Evolutionary conservation across 2,888 invertebrate species (phyloP), one percentile per base, ranked within the genome.

Genomic region (Pardosa pseudoannulata): DNA sequence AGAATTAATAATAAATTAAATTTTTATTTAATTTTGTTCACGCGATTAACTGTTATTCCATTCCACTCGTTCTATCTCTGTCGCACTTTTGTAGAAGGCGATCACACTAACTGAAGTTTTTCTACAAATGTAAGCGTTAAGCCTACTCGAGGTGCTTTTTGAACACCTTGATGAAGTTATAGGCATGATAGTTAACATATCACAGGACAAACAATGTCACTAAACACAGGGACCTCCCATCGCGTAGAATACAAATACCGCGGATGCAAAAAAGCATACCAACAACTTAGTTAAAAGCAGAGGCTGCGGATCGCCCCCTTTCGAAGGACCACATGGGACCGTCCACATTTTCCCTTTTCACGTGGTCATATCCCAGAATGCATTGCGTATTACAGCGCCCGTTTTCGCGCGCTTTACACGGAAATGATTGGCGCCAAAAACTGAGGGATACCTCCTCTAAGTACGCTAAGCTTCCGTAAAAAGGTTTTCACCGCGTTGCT

Each of bases 341-440:
- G 85, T 79, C 85, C 85, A 79, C 73, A 79, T 79, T 85, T 85
- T 85, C 70, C 79, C 79, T 79, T 83, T 85, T 85, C 85, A 85
- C 85, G 85, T 85, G 85, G 79, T 85, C 79, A 68, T 46, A 70
- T 85, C 85, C 85, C 85, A 85, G 79, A 73, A 74, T 79, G 78
- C 85, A 56, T 64, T 23, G 56, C 65, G n/a, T 31, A 70, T 50
- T 36, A 41, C 50, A 39, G 31, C 74, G 70, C 29, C 29, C n/a
- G 19, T 13, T 62, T 81, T 68, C 68, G 67, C 80, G 79, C 79
- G 76, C 81, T 74, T 56, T 81, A 39, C 39, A n/a, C 41, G 27
- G 23, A n/a, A 50, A 29, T 7, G 19, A 56, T 72, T 75, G 71
- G 82, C 82, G 82, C 82, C 70, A 82, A 82, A 80, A 75, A 28